Base-by-base conservation (phyloP, 53 echinoderm and acorn worm species). In the Crossaster papposus region DNA sequence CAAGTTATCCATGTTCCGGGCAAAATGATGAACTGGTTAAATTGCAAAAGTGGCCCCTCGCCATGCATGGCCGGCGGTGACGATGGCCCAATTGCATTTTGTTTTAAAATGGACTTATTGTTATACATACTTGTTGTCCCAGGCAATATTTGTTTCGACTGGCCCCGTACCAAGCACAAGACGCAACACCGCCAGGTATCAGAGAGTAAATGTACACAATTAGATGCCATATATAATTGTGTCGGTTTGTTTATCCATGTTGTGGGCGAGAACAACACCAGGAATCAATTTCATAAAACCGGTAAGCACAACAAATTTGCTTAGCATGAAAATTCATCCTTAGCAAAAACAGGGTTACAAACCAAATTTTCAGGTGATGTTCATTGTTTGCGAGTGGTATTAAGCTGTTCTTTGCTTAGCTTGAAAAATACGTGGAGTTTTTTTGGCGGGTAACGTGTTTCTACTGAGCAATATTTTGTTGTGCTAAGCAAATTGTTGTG, bases 1-100 rank as follows among this genome's bases (percentile, higher is more conserved):
- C 36, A 30, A 64, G 10, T 81, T 68, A 68, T 65, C 65, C 36
- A 82, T 50, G 37, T 68, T 65, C 70, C 65, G 81, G 79, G 79
- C 6, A 9, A 44, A 9, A 44, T 80, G 51, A 80, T 62, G 14
- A 80, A 80, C 80, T 54, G 12, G 18, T 55, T n/a, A n/a, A n/a
- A n/a, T 30, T 17, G 80, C 54, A 80, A 62, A 80, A 62, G 10
- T 54, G 80, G 80, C 80, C 80, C 80, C 62, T 4, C 20, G 62
- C 80, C 58, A 55, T 51, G 80, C 80, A 80, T 68, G 28, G 24
- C 4, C 9, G 68, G 68, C 26, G 58, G 58, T 2, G 22, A 58
- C 22, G 58, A 58, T 18, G 22, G 22, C 22, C 58, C 12, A 20
- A 18, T 15, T 18, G 58, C 58, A 58, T 17, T 44, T 44, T 44